Evolutionary conservation across 2,888 invertebrate species (phyloP).

Genomic region (Amblyjoppa fuscipennis): DNA sequence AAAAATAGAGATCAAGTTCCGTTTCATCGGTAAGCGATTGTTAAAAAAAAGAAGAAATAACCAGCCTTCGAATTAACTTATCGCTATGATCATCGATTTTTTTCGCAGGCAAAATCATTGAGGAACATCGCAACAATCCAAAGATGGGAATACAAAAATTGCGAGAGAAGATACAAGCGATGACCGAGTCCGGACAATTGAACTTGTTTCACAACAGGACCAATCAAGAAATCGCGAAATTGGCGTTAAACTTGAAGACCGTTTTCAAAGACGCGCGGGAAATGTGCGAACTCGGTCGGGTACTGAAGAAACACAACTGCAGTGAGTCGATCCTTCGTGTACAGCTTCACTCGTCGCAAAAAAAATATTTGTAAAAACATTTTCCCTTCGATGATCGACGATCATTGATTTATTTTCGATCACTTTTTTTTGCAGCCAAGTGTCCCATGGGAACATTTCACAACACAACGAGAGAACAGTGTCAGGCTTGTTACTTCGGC

Average conservation of each 20-base stretch:
- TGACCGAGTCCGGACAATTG: slow-evolving; percentile 74
- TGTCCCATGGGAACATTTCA: slow-evolving; percentile 89
- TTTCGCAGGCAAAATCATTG: slow-evolving; percentile 78
- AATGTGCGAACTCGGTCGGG: slow-evolving; percentile 86
- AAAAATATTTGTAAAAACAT: background rate
- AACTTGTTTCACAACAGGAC: slow-evolving; percentile 76
- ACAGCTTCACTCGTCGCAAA: background rate
- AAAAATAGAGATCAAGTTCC: slow-evolving; percentile 79
- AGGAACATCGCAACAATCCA: slow-evolving; percentile 76
- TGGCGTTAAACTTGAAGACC: slow-evolving; percentile 77
- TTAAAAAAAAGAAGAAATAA: background rate
- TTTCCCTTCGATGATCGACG: no score
- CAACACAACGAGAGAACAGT: slow-evolving; percentile 86
- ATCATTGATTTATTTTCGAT: no score
- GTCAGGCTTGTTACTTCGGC: slow-evolving; percentile 88
- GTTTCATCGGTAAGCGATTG: slow-evolving; percentile 76
- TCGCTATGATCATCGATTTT: background rate
- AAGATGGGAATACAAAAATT: slow-evolving; percentile 75
- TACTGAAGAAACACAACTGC: slow-evolving; percentile 86
- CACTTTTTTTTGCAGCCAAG: slow-evolving; percentile 84
- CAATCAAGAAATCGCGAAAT: slow-evolving; percentile 76
- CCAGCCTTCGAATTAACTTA: background rate
- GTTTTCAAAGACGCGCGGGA: slow-evolving; percentile 75
- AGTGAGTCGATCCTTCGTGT: slow-evolving; percentile 81
- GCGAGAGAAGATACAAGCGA: slow-evolving; percentile 73